Percentiles rank a stretch among this genome's conserved stretches.
Evolutionary conservation across 2,113 vertebrate genomes (phyloP).

Genomic region (Calyptommatus sinebrachiatus): DNA sequence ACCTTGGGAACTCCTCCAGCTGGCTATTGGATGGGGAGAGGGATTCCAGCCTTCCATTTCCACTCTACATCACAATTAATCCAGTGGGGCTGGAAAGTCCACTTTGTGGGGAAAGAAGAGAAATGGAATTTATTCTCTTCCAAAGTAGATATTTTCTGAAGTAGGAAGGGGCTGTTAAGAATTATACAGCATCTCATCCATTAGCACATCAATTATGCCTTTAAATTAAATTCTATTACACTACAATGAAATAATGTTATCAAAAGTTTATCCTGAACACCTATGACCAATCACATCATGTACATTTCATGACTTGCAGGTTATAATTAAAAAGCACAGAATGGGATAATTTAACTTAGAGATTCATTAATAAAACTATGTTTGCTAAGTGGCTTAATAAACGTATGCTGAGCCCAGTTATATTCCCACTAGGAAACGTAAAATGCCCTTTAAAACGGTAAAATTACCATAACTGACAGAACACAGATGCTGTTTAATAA

Average conservation of each 20-base stretch:
- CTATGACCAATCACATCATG: neutral
- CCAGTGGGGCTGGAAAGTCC: too few species aligned
- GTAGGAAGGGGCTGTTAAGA: too few species aligned
- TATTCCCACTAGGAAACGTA: constrained; percentile 61
- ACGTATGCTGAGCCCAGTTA: constrained; percentile 54
- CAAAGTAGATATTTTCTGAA: too few species aligned
- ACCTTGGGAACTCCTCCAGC: too few species aligned
- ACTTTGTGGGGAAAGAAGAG: too few species aligned
- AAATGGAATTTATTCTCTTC: too few species aligned
- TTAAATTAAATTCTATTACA: neutral
- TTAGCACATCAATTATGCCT: neutral
- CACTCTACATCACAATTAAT: too few species aligned
- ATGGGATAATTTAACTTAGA: neutral
- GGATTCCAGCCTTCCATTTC: too few species aligned
- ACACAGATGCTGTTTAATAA: constrained; percentile 67
- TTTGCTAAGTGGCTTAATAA: constrained; percentile 54
- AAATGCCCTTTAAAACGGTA: constrained; percentile 61
- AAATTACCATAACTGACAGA: constrained; percentile 66
- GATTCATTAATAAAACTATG: constrained; percentile 38
- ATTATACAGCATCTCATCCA: neutral
- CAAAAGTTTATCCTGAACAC: neutral
- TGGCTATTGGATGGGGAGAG: too few species aligned
- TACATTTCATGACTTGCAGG: neutral
- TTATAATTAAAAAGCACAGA: neutral
- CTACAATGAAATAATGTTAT: neutral